Base-by-base conservation (phyloP, 1,140 invertebrate genomes). In the Drosophila mojavensis region DNA sequence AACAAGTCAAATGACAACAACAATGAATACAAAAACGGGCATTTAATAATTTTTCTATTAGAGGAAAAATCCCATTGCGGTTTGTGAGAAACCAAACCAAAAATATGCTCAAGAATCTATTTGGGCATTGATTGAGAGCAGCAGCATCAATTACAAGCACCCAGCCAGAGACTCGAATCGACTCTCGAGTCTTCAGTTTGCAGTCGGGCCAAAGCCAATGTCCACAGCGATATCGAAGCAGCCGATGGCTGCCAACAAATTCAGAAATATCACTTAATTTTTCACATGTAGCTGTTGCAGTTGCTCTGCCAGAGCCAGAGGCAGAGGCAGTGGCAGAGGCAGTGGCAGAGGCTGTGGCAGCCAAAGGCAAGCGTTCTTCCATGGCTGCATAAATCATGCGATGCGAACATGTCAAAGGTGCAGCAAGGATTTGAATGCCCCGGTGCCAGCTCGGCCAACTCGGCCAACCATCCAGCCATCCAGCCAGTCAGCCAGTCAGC, bases 251-350 rank as follows among this genome's bases (percentile, higher is more conserved):
- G 85, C 81, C 84, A 89, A 89, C 78, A 89, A 89, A 89, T 90
- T 90, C 84, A 77, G 55, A 89, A 89, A 89, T 89, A 89, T 89
- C 84, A 89, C 84, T 89, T 89, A 89, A 89, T 89, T 89, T 89
- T 89, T 89, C 84, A 89, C 80, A 89, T 84, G 78, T 81, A 53
- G 69, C 55, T 45, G 60, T 59, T 60, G 59, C 39, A 17, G 51
- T 53, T 60, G 54, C 43, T 47, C 56, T 48, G 72, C 26, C 50
- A 55, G 53, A 43, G 10, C 11, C 15, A 63, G 59, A 48, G 60
- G 69, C 62, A 56, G 59, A 3, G 20, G 20, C 62, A 56, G 59
- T 0, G 20, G 20, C 20, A 24, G 20, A 24, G 20, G 20, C 20
- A 24, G 20, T 24, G 20, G 20, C 20, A 24, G 53, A 43, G 10